Evolutionary conservation across 2,797 vertebrate species (phyloP).

Genomic region (Etheostoma perlongum): DNA sequence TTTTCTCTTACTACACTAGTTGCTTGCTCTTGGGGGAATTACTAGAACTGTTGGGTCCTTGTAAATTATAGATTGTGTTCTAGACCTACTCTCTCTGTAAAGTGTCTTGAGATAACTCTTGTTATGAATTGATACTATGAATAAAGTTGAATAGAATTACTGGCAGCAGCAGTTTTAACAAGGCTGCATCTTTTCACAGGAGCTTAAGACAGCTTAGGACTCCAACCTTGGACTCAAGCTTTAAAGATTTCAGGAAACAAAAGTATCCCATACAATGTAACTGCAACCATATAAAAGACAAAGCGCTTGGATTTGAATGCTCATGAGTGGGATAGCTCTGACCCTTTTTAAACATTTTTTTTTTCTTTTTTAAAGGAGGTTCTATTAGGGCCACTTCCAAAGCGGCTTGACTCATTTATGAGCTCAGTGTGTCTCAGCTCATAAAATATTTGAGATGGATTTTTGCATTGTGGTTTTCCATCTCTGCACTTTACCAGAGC

Average conservation of each 20-base stretch:
- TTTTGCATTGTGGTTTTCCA: constrained; percentile 38
- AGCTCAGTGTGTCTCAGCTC: constrained; percentile 30
- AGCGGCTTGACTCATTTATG: constrained; percentile 25
- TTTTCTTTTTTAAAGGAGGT: not conserved
- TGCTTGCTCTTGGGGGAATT: too few species aligned
- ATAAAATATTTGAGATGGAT: constrained; percentile 50
- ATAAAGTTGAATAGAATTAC: too few species aligned
- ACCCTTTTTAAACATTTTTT: too few species aligned
- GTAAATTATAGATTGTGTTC: too few species aligned
- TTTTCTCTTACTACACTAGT: not conserved
- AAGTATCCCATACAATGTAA: too few species aligned
- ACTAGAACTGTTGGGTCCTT: too few species aligned
- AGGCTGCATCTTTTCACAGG: constrained; percentile 30
- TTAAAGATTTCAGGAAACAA: not conserved
- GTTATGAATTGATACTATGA: too few species aligned
- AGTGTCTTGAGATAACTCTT: too few species aligned
- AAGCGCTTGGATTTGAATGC: constrained; percentile 1
- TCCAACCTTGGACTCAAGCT: not conserved
- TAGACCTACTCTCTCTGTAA: too few species aligned
- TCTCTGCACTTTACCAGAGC: constrained; percentile 13
- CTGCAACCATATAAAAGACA: constrained; percentile 5
- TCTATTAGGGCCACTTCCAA: constrained; percentile 26
- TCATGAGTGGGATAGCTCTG: not conserved
- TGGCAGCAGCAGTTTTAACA: constrained; percentile 29
- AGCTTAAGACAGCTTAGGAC: constrained; percentile 23